Base-by-base conservation (phyloP, 2,888 invertebrate species). In the Argyresthia goedartella region DNA sequence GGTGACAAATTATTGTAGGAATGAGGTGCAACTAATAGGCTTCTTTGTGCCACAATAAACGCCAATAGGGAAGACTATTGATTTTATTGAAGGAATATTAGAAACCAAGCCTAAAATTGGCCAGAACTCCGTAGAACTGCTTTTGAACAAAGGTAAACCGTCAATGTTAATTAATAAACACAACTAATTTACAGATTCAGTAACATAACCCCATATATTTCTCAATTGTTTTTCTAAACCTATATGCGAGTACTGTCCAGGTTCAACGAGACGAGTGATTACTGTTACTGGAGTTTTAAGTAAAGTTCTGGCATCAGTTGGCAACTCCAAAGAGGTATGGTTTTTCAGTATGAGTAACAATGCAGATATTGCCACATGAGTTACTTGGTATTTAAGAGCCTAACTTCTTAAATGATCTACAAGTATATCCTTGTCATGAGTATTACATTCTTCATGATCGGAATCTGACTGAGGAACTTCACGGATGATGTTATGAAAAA, bases 321-420 rank as follows among this genome's bases (percentile, higher is more conserved):
- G 41, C 51, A 47, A 47, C n/a, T 46, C 14, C 16, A 41, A 46
- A 52, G 16, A 52, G 8, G 14, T 36, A 10, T 15, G 13, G 44
- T 10, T 45, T 52, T n/a, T 35, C 16, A 49, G 49, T 45, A 49
- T 49, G 14, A 10, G 14, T 15, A 49, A 33, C 48, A 48, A 43
- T 42, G 52, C 52, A 48, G 48, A 46, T 39, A 16, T 50, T 39
- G 53, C 53, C 1, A 50, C 50, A 53, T 53, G 53, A 50, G 53
- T 53, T n/a, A 53, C 53, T 53, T 50, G 53, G 50, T 53, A 53
- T 50, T 53, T 53, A 25, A 53, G 45, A 53, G 48, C 52, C 52
- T 48, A 52, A 48, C 48, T 34, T 50, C 53, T 43, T 53, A 35
- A 51, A 15, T 25, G 7, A 35, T 34, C 45, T 14, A 46, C 33